Percentiles rank a stretch among this genome's conserved stretches.
These are phyloP conservation scores for Uria lomvia DNA, from an alignment of 2,113 vertebrate species.

Conservation along the genomic window DNA sequence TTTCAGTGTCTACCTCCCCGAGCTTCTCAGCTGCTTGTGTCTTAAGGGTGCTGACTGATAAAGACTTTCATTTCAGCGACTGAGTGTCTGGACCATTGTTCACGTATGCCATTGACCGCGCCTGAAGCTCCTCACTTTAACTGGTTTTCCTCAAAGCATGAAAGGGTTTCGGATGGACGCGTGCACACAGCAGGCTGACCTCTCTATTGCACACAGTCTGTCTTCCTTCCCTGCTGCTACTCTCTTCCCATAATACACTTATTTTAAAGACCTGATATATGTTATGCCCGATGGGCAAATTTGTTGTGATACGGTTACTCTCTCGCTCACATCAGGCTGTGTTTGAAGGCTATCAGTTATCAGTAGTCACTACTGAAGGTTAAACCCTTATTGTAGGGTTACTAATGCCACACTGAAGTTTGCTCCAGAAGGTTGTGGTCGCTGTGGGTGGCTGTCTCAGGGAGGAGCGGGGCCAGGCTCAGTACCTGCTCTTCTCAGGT, in stretches of 20 bases:
- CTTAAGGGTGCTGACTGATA: background rate
- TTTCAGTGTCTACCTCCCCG: background rate
- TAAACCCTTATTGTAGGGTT: background rate
- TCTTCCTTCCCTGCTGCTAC: background rate
- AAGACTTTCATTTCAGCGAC: background rate
- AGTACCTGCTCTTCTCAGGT: background rate
- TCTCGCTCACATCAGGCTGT: background rate
- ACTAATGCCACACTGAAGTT: accelerated
- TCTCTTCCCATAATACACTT: background rate
- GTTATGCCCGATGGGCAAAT: background rate
- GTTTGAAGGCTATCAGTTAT: background rate
- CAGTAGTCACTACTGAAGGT: background rate
- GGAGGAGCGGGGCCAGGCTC: background rate
- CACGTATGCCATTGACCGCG: background rate
- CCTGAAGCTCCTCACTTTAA: background rate
- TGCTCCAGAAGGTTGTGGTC: background rate
- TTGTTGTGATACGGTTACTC: background rate
- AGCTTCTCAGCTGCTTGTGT: background rate
- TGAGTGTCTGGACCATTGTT: background rate
- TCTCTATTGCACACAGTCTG: background rate
- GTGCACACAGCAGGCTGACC: background rate
- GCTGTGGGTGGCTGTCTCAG: background rate
- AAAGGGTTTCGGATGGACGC: background rate
- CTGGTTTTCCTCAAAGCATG: background rate
- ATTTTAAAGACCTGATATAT: background rate